Conservation (phyloP, 2,888 invertebrate genomes). For the Euclidia mi region DNA sequence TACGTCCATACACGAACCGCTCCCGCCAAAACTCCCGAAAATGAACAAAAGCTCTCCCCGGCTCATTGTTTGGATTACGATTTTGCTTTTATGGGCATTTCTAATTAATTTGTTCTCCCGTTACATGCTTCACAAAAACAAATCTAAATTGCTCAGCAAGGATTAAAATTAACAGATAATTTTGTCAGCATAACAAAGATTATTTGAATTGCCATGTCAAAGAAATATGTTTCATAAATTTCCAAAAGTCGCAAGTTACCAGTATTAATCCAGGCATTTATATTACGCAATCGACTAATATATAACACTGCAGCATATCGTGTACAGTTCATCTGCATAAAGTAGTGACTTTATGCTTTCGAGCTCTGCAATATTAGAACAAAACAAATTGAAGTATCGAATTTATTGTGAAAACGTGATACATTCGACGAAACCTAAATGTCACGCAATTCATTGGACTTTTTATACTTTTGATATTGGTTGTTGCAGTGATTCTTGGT, state of each 20-base stretch:
- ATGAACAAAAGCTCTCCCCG: conserved; percentile 22
- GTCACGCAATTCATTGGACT: conserved; percentile 54
- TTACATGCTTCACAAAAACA: conserved; percentile 13
- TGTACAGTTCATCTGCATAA: conserved; percentile 38
- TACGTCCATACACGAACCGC: conserved; percentile 43
- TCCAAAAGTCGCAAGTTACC: background rate
- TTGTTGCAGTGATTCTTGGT: conserved; percentile 32
- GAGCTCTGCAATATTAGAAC: conserved; percentile 44
- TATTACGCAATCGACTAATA: conserved; percentile 18
- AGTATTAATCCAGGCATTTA: conserved; percentile 3
- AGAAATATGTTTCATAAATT: background rate
- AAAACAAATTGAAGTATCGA: conserved; percentile 44
- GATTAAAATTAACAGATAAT: background rate
- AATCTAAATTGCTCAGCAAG: conserved; percentile 14
- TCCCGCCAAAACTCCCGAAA: conserved; percentile 26
- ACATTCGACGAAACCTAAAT: conserved; percentile 55
- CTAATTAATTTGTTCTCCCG: conserved; percentile 19
- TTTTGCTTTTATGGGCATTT: conserved; percentile 26
- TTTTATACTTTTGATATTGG: too few species aligned
- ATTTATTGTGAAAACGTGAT: conserved; percentile 56
- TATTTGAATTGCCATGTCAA: background rate
- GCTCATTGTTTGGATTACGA: conserved; percentile 35
- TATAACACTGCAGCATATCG: conserved; percentile 38
- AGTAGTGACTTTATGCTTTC: conserved; percentile 37
- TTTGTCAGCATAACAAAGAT: background rate